Base-by-base conservation (phyloP, 2,113 vertebrate species). In the Sphaerodactylus townsendi region DNA sequence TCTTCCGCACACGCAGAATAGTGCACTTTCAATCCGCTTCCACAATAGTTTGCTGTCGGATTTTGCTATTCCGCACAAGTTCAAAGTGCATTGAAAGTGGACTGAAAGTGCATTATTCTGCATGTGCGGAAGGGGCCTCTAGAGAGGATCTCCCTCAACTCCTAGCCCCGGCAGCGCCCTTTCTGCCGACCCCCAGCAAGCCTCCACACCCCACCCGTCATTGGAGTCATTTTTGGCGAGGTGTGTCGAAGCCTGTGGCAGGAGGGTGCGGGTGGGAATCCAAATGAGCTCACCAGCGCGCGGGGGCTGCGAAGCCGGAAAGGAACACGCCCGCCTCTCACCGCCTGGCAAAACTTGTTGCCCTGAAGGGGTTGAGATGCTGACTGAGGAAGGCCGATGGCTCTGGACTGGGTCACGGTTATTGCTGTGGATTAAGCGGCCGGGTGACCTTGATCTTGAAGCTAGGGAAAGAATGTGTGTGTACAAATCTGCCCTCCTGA, bases 271-370 rank as follows among this genome's bases (percentile, higher is more conserved):
- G 10, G 25, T 10, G 30, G 23, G 62, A 89, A 84, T 75, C 73
- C 88, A 86, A 89, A 79, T n/a, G 65, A 84, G 59, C 79, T 89
- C 85, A 72, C 41, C 46, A 85, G 72, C n/a, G 35, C 44, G 59
- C 82, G n/a, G 53, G 23, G 17, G 66, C 25, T 14, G 65, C 62
- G 6, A 14, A 69, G 2, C 59, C 59, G 77, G 44, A 15, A 56
- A 14, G 25, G 25, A 25, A 59, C 44, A 17, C 72, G 5, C 53
- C 2, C 53, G 21, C 56, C 17, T 14, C 68, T 39, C 64, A 11
- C 23, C 14, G 33, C 25, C 17, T 62, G 7, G 72, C 62, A 3
- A 30, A 56, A 48, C 44, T 41, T 2, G 69, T 21, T 30, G 10
- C 35, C 65, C n/a, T 73, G 14, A 1, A 28, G 59, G 25, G 44